Conservation (phyloP, 2,797 vertebrate genomes). For the Sebastes oblongus region DNA sequence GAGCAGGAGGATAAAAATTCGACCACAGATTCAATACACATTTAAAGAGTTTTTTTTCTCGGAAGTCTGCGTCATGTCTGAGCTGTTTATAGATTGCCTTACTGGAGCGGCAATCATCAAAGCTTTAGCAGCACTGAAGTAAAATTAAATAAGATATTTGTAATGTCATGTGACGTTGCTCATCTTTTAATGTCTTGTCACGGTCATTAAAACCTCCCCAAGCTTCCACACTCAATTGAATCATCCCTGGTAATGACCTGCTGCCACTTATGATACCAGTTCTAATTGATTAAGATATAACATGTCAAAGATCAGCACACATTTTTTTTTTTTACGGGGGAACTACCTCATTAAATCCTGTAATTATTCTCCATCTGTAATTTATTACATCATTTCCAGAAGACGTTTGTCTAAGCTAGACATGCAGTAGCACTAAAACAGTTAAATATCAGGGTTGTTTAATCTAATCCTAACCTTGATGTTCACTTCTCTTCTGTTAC, state of each 20-base stretch:
- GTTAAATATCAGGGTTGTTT: not conserved
- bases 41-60: not conserved
- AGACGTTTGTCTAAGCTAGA: not conserved
- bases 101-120: not conserved
- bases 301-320: not conserved
- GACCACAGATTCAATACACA: not conserved
- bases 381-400: not conserved
- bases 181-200: not conserved
- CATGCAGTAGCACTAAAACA: not conserved
- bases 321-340: not conserved
- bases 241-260: not conserved
- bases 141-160: not conserved
- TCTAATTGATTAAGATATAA: not conserved
- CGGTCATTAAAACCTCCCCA: not conserved
- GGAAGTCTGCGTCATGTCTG: not conserved
- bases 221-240: not conserved
- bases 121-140: not conserved
- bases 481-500: conserved; percentile 27
- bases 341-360: not conserved
- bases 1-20: not conserved
- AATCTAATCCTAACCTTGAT: conserved; percentile 3
- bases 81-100: not conserved
- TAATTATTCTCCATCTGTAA: not conserved
- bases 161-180: not conserved
- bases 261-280: not conserved